Evolutionary conservation across 2,113 vertebrate genomes (phyloP), one percentile per base, ranked within the genome.

Genomic region (Poecilia latipinna): DNA sequence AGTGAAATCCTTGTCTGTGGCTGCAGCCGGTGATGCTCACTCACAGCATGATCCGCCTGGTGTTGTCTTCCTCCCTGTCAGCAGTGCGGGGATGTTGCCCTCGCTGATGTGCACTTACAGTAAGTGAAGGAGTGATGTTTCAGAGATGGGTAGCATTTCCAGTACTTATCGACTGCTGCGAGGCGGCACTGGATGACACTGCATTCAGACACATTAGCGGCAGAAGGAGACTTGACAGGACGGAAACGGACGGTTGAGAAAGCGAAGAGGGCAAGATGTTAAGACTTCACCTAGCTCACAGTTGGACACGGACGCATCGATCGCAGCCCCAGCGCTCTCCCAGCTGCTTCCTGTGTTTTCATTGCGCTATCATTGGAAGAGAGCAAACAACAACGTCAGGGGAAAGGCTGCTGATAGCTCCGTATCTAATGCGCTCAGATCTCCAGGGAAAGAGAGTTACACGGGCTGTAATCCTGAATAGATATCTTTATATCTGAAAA

Each of bases 101-200:
- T 72, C 82, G 67, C 64, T 90, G 90, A 91, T 90, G 84, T 85
- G 32, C 85, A 86, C 85, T 95, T 94, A 94, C 94, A 91, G 94
- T 94, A 94, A 95, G 90, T 89, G 90, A 91, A 89, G 93, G 94
- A 91, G 90, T 94, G 94, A 92, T 91, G 90, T 94, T 93, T 93
- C 93, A 93, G 85, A 89, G 93, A 94, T 89, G 93, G 94, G 91
- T 94, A 91, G 87, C 91, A 65, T 94, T 95, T 94, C 94, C 93
- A 93, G 89, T 82, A 85, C 82, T 91, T 94, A 95, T 94, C 84
- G 94, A 95, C 94, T 93, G 87, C 85, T 75, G 82, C 29, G 77
- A 74, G 77, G 82, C 78, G 73, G 87, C 75, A 77, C 85, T 31
- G 68, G 68, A 85, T 87, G 89, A 89, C 86, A 81, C 88, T 67